Conservation (phyloP, 92 coral and sea anemone species). For the Bergia puertoricense region DNA sequence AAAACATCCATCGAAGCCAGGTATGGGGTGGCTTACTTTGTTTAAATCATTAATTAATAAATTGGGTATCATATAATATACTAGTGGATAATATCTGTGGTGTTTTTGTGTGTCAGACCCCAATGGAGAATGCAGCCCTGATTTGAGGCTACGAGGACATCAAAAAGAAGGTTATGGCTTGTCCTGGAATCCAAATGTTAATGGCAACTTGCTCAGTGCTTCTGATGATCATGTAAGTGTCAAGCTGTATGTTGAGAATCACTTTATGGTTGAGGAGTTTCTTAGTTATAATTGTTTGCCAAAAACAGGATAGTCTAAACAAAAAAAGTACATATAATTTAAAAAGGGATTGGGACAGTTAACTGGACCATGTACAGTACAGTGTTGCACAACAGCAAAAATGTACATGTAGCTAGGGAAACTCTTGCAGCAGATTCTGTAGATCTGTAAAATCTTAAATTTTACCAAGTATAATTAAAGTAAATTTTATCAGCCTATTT, state of each 20-base stretch:
- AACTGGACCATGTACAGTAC: neutral
- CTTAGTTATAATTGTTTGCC: too few relatives aligned
- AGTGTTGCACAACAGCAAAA: neutral
- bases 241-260: neutral
- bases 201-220: slow-evolving; percentile 93
- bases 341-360: too few relatives aligned
- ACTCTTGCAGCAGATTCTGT: too few relatives aligned
- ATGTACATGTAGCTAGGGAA: too few relatives aligned
- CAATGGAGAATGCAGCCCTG: slow-evolving; percentile 96
- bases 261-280: too few relatives aligned
- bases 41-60: too few relatives aligned
- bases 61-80: too few relatives aligned
- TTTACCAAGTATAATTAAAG: too few relatives aligned
- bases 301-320: neutral
- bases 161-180: slow-evolving; percentile 97
- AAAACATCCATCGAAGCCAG: slow-evolving; percentile 98
- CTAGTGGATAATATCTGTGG: neutral
- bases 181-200: slow-evolving; percentile 97
- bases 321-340: too few relatives aligned
- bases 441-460: too few relatives aligned
- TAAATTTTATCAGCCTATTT: too few relatives aligned
- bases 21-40: slow-evolving; percentile 31
- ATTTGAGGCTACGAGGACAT: slow-evolving; percentile 93
- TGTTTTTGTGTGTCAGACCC: slow-evolving; percentile 68
- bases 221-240: slow-evolving; percentile 95